Percentiles rank a stretch among this genome's conserved stretches.
These are phyloP conservation scores for Hoplias malabaricus DNA, from an alignment of 2,113 vertebrate species.

Conservation along the genomic window DNA sequence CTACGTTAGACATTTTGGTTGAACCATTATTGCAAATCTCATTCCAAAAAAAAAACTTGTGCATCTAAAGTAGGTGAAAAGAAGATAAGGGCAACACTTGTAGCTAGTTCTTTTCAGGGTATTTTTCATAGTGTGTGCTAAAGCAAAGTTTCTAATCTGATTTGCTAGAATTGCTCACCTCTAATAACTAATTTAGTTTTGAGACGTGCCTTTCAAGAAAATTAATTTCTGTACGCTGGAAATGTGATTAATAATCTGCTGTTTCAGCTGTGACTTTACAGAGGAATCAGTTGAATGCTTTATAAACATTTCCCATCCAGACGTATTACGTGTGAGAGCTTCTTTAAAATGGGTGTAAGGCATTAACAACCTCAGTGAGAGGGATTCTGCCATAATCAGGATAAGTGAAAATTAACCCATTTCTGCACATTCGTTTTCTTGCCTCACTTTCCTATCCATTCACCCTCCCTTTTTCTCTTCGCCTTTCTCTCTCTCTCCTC, in stretches of 20 bases:
- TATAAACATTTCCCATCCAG: neutral
- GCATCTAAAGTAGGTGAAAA: neutral
- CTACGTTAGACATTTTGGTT: slow-evolving; percentile 63
- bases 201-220: neutral
- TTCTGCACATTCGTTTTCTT: neutral
- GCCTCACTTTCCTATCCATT: neutral
- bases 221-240: neutral
- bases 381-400: slow-evolving; percentile 6
- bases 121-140: too few relatives aligned
- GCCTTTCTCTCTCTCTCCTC: slow-evolving; percentile 1
- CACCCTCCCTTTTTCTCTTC: slow-evolving; percentile 13
- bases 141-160: neutral
- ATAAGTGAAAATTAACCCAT: slow-evolving; percentile 32
- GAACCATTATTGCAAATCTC: slow-evolving; percentile 49
- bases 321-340: neutral
- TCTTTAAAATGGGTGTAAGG: slow-evolving; percentile 28
- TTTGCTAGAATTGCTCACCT: neutral
- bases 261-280: neutral
- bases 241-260: neutral
- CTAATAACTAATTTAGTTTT: neutral
- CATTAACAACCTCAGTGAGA: neutral
- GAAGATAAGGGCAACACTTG: neutral
- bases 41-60: slow-evolving; percentile 45
- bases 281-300: neutral
- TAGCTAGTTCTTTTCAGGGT: neutral